Base-by-base conservation (phyloP, 64 coral and sea anemone species). In the Montipora foliosa region DNA sequence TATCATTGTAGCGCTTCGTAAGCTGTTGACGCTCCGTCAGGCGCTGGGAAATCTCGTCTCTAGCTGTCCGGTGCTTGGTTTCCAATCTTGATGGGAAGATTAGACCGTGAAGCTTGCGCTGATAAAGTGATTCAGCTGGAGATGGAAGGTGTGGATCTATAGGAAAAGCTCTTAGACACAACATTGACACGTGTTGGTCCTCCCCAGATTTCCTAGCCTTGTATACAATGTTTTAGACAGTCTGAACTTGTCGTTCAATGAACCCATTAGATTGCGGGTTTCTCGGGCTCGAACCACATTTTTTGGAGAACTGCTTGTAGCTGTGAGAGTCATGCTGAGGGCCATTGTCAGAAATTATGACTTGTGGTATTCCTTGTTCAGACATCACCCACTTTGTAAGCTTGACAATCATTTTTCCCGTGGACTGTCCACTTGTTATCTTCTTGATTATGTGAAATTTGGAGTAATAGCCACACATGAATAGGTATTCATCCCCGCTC, bases 201-300 rank as follows among this genome's bases (percentile, higher is more conserved):
- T 67, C 0, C 50, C 74, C 74, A 75, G 70, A 88, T 58, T 88
- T 76, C 48, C 8, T 3, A 78, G 79, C 89, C 25, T 82, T 92
- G 52, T 21, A 0, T 15, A 84, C 3, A n/a, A 37, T 82, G 60
- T 72, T 12, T 75, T 84, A 84, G 22, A 92, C 80, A 46, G 68
- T 58, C n/a, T 62, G 49, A 60, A 89, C 29, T 9, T 47, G 74
- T 76, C 71, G 53, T 11, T 88, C 72, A 51, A 74, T 55, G 8
- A 49, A 67, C 47, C 89, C 89, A 52, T 91, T 82, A 7, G 76
- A 81, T 46, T 81, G 45, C 72, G 89, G 78, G 64, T 82, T 61
- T 72, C 79, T 67, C 81, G 89, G 77, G 44, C 16, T 80, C 11
- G 76, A 69, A 4, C 61, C 58, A 44, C 64, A 91, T 11, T 79